These are phyloP conservation scores for Gallinago nigripennis DNA, from an alignment of 2,797 vertebrate genomes.

Conservation along the genomic window DNA sequence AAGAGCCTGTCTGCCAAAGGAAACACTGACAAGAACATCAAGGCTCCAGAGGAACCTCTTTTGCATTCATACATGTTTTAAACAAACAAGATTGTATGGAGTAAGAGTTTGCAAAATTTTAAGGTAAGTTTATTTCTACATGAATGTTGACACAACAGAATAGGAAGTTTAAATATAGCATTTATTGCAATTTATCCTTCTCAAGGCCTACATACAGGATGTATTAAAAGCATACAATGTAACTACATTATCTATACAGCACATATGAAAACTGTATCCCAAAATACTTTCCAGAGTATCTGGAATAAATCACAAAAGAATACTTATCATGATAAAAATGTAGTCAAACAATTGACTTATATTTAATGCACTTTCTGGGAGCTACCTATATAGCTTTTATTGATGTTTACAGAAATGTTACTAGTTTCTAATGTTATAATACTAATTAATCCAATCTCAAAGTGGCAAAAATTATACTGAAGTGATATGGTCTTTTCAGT, in stretches of 20 bases:
- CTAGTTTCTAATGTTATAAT: not conserved
- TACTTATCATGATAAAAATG: constrained; percentile 19
- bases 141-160: not conserved
- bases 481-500: not conserved
- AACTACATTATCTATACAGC: constrained; percentile 23
- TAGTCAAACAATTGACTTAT: constrained; percentile 56
- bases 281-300: constrained; percentile 50
- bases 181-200: constrained; percentile 49
- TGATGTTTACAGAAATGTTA: not conserved
- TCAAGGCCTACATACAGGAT: not conserved
- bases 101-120: not conserved
- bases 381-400: constrained; percentile 14
- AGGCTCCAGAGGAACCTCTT: constrained; percentile 59
- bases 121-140: not conserved
- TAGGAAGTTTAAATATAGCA: constrained; percentile 1
- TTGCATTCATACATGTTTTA: constrained; percentile 1
- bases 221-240: constrained; percentile 42
- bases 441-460: not conserved
- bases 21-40: constrained; percentile 70
- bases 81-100: not conserved
- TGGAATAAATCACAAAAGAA: constrained; percentile 37
- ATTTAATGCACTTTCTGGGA: constrained; percentile 12
- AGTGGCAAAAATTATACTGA: not conserved
- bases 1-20: constrained; percentile 71
- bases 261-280: constrained; percentile 45